phyloP scores from a whole-genome alignment of 2,113 vertebrate species.

The Scopus umbretta region DNA sequence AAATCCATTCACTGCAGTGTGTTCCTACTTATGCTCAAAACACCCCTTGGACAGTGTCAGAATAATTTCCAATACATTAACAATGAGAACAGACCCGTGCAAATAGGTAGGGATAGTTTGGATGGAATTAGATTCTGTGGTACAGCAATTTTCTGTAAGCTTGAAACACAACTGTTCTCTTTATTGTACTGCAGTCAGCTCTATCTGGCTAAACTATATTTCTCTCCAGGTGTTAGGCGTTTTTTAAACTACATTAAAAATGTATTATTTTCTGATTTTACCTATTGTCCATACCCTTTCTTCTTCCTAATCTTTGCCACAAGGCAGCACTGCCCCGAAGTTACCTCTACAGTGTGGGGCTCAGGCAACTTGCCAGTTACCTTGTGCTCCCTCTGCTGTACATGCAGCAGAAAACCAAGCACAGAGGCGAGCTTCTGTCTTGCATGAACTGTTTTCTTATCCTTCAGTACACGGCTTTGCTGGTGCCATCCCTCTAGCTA shows the following conservation, averaged over 20 bases:
- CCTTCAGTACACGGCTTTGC: accelerated
- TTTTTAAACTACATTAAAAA: neutral
- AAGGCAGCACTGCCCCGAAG: neutral
- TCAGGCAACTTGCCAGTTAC: accelerated
- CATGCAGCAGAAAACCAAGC: neutral
- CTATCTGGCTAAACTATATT: neutral
- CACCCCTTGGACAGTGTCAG: no score
- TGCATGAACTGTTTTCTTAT: accelerated
- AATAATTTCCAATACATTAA: neutral
- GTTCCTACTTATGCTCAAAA: neutral
- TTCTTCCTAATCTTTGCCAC: neutral
- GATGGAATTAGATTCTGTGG: no score
- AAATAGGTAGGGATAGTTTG: neutral
- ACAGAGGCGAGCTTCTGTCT: accelerated
- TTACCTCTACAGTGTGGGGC: accelerated
- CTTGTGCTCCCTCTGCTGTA: neutral
- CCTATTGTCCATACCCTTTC: neutral
- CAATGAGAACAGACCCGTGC: neutral
- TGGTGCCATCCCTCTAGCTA: neutral
- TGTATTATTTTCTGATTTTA: neutral
- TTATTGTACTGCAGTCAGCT: neutral
- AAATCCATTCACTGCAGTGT: accelerated
- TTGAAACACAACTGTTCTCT: neutral
- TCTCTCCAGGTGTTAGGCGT: accelerated
- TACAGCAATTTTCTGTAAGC: neutral